Conservation (phyloP, 2,113 vertebrate genomes). For the Spilogale gracilis region DNA sequence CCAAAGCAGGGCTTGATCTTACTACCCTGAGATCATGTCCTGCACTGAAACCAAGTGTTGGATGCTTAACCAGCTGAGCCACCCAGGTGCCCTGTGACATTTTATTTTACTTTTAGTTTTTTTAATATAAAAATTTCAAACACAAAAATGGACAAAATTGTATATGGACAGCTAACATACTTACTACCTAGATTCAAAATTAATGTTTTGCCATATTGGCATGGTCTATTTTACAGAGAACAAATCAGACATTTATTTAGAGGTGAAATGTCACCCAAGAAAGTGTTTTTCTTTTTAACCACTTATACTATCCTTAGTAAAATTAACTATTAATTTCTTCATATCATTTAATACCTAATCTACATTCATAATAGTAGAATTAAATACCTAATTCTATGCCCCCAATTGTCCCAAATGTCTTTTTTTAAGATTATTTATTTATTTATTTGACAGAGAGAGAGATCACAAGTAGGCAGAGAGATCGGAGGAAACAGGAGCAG, state of each 20-base stretch:
- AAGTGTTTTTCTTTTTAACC: background rate
- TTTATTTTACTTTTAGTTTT: constrained; percentile 12
- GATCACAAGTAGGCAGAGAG: no score
- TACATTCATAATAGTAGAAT: background rate
- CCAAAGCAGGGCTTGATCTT: background rate
- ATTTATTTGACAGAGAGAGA: no score
- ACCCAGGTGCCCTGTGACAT: background rate
- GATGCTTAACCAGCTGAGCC: background rate
- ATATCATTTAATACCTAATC: constrained; percentile 16
- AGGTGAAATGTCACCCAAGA: background rate
- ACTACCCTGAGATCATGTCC: background rate
- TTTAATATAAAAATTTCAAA: constrained; percentile 50
- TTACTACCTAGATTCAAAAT: background rate
- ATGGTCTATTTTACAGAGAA: background rate
- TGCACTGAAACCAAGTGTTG: background rate
- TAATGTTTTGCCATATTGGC: background rate
- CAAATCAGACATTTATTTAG: background rate
- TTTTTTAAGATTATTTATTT: background rate
- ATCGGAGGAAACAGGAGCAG: no score
- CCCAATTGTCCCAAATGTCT: background rate
- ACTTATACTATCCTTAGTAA: background rate
- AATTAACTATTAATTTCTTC: background rate
- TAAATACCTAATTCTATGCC: background rate
- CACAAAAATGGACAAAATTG: constrained; percentile 5
- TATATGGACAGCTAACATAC: background rate